Evolutionary conservation across 2,888 invertebrate genomes (phyloP).

Genomic region (Drosophila antonietae): DNA sequence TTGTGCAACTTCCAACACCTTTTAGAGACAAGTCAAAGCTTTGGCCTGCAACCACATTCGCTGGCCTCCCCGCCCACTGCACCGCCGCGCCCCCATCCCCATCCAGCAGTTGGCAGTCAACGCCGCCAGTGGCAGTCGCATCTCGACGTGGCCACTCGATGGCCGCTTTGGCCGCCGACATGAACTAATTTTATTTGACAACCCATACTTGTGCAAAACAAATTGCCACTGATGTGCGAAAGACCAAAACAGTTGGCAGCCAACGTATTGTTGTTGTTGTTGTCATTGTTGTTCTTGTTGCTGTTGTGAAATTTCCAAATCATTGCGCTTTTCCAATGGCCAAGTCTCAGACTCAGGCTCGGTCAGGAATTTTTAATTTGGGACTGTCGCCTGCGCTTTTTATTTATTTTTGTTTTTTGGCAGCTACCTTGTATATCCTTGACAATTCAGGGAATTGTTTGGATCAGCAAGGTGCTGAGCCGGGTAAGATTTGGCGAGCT

Average conservation of each 20-base stretch:
- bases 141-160: constrained; percentile 64
- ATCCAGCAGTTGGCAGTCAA: background rate
- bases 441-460: constrained; percentile 65
- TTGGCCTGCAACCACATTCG: constrained; percentile 42
- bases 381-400: constrained; percentile 19
- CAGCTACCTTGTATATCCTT: constrained; percentile 51
- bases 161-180: constrained; percentile 58
- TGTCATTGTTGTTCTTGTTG: constrained; percentile 50
- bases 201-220: constrained; percentile 83
- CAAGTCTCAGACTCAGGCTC: constrained; percentile 42
- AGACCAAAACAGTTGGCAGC: constrained; percentile 76
- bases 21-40: constrained; percentile 81
- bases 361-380: constrained; percentile 28
- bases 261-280: constrained; percentile 18
- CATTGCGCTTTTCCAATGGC: constrained; percentile 79
- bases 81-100: background rate
- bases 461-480: constrained; percentile 33
- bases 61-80: background rate
- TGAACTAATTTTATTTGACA: constrained; percentile 84
- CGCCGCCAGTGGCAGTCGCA: constrained; percentile 48
- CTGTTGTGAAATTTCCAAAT: constrained; percentile 81
- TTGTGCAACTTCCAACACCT: constrained; percentile 84
- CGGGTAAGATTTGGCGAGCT: constrained; percentile 10
- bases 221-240: constrained; percentile 84
- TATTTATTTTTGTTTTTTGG: background rate